A percentile compares a stretch with the other conserved stretches of the same genome.
phyloP scores from a whole-genome alignment of 1,140 invertebrate species.

The Panagrolaimus sp. region DNA sequence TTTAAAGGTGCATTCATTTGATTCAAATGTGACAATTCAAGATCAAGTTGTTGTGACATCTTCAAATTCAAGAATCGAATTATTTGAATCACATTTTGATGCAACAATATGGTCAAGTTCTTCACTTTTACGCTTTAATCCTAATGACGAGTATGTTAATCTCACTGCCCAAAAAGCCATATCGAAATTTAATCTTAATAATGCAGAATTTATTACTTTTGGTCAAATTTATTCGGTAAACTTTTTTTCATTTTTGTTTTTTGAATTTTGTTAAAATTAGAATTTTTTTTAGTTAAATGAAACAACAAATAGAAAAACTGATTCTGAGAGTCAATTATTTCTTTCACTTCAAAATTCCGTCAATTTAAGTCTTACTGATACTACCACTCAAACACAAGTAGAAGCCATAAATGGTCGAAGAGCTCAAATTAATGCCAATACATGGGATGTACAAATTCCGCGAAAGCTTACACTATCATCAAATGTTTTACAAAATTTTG shows the following conservation, averaged over 20 bases:
- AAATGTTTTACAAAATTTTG: background rate
- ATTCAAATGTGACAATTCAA: constrained; percentile 4
- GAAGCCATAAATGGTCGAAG: background rate
- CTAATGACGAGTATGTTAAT: constrained; percentile 14
- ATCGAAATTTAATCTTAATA: constrained; percentile 8
- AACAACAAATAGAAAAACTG: constrained; percentile 6
- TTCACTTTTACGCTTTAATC: background rate
- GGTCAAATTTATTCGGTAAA: background rate
- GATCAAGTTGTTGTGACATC: background rate
- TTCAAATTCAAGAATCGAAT: background rate
- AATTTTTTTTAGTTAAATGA: constrained; percentile 7
- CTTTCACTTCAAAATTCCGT: background rate
- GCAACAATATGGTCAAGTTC: constrained; percentile 7
- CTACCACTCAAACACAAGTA: background rate
- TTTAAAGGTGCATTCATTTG: constrained; percentile 6
- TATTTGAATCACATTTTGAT: constrained; percentile 6
- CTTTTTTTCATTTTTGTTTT: background rate
- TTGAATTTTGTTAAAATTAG: background rate
- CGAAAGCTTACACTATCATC: constrained; percentile 10
- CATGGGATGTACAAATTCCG: background rate
- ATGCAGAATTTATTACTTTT: background rate
- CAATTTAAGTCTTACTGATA: background rate
- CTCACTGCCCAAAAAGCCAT: constrained; percentile 13
- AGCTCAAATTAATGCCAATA: background rate
- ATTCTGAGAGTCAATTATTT: background rate